These are phyloP conservation scores for Gryllus bimaculatus DNA, from an alignment of 1,140 invertebrate species.

Conservation along the genomic window DNA sequence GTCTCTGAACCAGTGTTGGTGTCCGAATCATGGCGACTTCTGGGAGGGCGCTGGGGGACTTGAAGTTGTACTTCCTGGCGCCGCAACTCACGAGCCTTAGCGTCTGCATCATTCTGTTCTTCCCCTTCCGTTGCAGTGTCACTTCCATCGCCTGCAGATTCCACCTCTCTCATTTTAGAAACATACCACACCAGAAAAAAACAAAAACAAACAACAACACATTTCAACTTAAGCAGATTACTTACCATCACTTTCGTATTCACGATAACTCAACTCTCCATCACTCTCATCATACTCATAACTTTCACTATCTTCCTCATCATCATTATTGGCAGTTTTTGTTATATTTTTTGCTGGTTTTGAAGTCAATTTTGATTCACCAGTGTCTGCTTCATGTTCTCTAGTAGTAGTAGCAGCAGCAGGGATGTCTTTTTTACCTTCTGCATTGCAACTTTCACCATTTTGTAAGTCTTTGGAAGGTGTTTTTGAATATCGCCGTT, in stretches of 20 bases:
- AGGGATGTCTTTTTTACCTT: not conserved
- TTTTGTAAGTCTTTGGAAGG: constrained; percentile 22
- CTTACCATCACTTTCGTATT: constrained; percentile 53
- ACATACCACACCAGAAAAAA: not conserved
- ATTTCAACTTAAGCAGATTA: not conserved
- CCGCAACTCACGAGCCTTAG: constrained; percentile 50
- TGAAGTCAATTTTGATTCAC: not conserved
- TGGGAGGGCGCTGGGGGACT: constrained; percentile 40
- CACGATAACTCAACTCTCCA: constrained; percentile 45
- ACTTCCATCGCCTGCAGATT: constrained; percentile 50
- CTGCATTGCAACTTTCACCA: constrained; percentile 15
- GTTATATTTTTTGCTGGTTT: not conserved
- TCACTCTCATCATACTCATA: constrained; percentile 47
- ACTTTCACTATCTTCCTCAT: constrained; percentile 29
- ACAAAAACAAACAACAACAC: constrained; percentile 3
- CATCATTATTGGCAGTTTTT: constrained; percentile 18
- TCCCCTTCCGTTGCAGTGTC: constrained; percentile 65
- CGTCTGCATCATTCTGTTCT: constrained; percentile 61
- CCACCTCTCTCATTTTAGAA: not conserved
- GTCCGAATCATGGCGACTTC: constrained; percentile 44
- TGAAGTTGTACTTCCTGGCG: constrained; percentile 57
- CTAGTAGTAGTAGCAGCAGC: not conserved
- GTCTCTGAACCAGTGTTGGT: constrained; percentile 64
- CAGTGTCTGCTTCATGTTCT: not conserved
- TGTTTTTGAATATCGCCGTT: constrained; percentile 41